Evolutionary conservation across 2,797 vertebrate genomes (phyloP), one percentile per base, ranked within the genome.

Genomic region (Chelon auratus): DNA sequence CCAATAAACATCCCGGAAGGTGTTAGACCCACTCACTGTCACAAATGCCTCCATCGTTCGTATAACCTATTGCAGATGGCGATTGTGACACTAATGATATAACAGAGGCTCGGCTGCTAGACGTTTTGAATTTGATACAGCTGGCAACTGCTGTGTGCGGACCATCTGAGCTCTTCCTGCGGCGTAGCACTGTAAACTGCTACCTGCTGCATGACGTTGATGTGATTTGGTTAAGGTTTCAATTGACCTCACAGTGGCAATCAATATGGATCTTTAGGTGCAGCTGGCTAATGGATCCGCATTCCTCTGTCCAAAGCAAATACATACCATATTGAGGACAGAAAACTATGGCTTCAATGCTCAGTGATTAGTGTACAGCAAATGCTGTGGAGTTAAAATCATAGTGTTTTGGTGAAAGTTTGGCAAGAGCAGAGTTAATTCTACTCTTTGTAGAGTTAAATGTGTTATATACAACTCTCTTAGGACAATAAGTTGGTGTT

Each of bases 41-140:
- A 81, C 83, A 83, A 85, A 84, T 78, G 69, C 76, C 81, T 80
- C 75, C 74, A 33, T 83, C 61, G 40, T 68, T 42, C 65, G 45
- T 71, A 50, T 87, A 85, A 91, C 72, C 70, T 55, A 69, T 79
- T 59, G 47, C 85, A 89, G 88, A 88, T 84, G 88, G 85, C 60
- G 74, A 78, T 75, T 74, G 80, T 87, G 85, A 88, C 87, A 76
- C 85, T 84, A 86, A 85, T 85, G 75, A 84, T 78, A 75, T 82
- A 80, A 89, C 80, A 69, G 66, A 80, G 55, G 54, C 77, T 56
- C 12, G 11, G 76, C 68, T 70, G 69, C 76, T 81, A 48, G 62
- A 73, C 84, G 71, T 68, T 36, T 77, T 52, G 58, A 83, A 84
- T 73, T 48, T 63, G 71, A 78, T 83, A 55, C 83, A 88, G 81